These are phyloP conservation scores for Papilio helenus DNA, from an alignment of 1,140 invertebrate genomes.

Conservation along the genomic window DNA sequence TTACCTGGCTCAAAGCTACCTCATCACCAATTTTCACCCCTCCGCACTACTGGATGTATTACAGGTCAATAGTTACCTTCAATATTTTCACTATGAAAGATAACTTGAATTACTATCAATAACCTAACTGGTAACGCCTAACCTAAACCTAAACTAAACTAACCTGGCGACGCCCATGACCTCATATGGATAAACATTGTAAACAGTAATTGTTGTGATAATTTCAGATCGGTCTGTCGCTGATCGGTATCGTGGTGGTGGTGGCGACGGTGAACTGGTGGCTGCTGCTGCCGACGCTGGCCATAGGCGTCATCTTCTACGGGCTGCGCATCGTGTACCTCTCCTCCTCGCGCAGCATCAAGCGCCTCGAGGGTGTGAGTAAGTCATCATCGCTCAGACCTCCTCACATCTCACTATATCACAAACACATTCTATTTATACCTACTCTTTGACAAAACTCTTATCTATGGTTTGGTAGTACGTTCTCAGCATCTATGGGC, in stretches of 20 bases:
- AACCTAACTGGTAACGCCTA: no score
- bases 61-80: slow-evolving; percentile 74
- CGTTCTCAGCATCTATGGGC: not conserved
- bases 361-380: slow-evolving; percentile 95
- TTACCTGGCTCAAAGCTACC: no score
- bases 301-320: slow-evolving; percentile 89
- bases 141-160: no score
- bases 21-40: no score
- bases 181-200: no score
- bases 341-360: slow-evolving; percentile 91
- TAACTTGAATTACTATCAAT: no score
- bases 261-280: slow-evolving; percentile 89
- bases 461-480: not conserved
- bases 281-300: slow-evolving; percentile 87
- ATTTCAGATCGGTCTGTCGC: slow-evolving; percentile 87
- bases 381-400: slow-evolving; percentile 78
- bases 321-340: slow-evolving; percentile 91
- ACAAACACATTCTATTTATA: not conserved
- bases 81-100: no score
- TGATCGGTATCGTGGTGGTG: slow-evolving; percentile 90
- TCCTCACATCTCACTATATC: slow-evolving; percentile 43
- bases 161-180: no score
- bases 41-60: slow-evolving; percentile 88
- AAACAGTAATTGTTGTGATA: no score
- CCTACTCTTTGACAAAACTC: not conserved